Base-by-base conservation (phyloP, 2,113 vertebrate species). In the Ardeotis arabs region DNA sequence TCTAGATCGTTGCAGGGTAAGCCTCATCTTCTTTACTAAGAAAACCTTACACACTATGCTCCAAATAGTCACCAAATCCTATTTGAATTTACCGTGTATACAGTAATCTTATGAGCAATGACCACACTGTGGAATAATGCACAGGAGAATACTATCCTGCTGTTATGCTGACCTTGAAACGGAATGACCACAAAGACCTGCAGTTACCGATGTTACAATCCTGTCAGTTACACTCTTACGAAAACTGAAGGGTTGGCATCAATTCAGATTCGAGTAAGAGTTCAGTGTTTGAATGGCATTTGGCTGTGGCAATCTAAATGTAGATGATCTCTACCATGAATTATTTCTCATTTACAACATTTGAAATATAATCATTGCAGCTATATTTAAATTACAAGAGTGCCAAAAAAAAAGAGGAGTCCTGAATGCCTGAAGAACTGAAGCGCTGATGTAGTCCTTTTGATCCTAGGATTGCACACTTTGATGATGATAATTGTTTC, bases 401-500 rank as follows among this genome's bases (percentile, higher is more conserved):
- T 95, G 78, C n/a, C 52, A 91, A 52, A 63, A 44, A 88, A 94
- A 91, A 52, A 63, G 14, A 88, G 90, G 81, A 95, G 76, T 89
- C 91, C 87, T 28, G 41, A 93, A 91, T 96, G 90, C 84, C 90
- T 94, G 47, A 97, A 97, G 90, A 96, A 84, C 68, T 95, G 95
- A 96, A 94, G 72, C 89, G 95, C 89, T 95, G 93, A 96, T 93
- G 78, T 68, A 95, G 92, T 96, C 87, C 83, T 96, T 97, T 96
- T 96, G 87, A 97, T 96, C 90, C 72, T 94, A 90, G 93, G 93
- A 97, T 97, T 44, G 41, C 41, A 44, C 41, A 44, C 41, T 44
- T 44, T 44, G 14, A 44, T 44, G 39, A 41, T 37, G 4, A 8
- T 28, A 15, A 4, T 20, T 20, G 6, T 5, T 80, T 67, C 67